These are phyloP conservation scores for Sakesphorus luctuosus DNA, from an alignment of 2,113 vertebrate genomes.

Conservation along the genomic window DNA sequence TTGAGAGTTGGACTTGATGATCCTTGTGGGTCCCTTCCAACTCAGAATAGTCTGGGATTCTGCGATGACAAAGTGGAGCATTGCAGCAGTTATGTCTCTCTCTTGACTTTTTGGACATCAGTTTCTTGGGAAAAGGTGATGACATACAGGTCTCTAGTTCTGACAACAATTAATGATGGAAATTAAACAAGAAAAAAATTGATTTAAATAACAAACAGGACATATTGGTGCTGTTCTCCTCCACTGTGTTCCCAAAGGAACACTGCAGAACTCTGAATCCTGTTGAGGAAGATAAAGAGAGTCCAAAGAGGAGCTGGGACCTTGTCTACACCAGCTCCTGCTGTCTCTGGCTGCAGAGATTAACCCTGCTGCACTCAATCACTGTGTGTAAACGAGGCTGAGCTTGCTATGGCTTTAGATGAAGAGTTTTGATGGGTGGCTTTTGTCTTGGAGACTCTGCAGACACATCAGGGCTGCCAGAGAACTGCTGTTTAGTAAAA, in stretches of 20 bases:
- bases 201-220: background rate
- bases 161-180: background rate
- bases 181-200: background rate
- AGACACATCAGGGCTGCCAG: background rate
- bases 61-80: background rate
- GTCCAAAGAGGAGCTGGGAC: background rate
- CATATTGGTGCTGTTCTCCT: background rate
- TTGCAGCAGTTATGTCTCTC: background rate
- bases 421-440: background rate
- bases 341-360: background rate
- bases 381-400: background rate
- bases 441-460: background rate
- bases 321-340: background rate
- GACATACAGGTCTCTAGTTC: background rate
- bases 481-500: background rate
- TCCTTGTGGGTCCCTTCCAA: background rate
- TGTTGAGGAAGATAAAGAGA: background rate
- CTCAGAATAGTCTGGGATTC: background rate
- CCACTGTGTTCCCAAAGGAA: background rate
- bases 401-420: background rate
- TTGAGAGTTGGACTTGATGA: too few relatives aligned
- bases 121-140: background rate
- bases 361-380: background rate
- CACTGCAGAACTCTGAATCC: background rate
- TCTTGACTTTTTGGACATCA: background rate